A percentile compares a stretch with the other conserved stretches of the same genome.
These are phyloP conservation scores for Camptogramma bilineatum DNA, from an alignment of 2,888 invertebrate genomes.

Conservation along the genomic window DNA sequence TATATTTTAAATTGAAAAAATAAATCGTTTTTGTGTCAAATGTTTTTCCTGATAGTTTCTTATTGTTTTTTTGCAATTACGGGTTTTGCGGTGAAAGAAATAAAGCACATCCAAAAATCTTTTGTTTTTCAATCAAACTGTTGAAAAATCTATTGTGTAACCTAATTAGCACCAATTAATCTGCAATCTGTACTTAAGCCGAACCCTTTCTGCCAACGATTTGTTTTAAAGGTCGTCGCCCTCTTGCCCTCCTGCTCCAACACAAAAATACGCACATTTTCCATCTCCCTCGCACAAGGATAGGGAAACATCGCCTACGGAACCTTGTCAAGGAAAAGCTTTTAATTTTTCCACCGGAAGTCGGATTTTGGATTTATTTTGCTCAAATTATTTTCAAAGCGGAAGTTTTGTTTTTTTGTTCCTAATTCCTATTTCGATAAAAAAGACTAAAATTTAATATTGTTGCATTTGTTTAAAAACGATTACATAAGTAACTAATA, in stretches of 20 bases:
- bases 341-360: conserved; percentile 75
- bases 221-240: conserved; percentile 85
- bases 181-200: conserved; percentile 75
- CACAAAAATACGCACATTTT: conserved; percentile 55
- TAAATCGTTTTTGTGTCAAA: too few species aligned
- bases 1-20: too few species aligned
- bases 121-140: too few species aligned
- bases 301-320: conserved; percentile 73
- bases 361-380: conserved; percentile 60
- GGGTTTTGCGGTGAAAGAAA: too few species aligned
- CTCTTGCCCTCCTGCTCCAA: conserved; percentile 66
- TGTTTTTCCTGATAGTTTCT: too few species aligned
- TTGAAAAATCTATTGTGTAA: conserved; percentile 2
- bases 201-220: conserved; percentile 82
- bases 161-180: conserved; percentile 46
- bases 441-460: too few species aligned
- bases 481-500: too few species aligned
- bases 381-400: conserved; percentile 10
- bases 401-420: conserved; percentile 13
- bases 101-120: too few species aligned
- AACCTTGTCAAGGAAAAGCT: conserved; percentile 69
- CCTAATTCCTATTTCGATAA: too few species aligned
- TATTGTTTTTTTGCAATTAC: too few species aligned
- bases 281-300: conserved; percentile 64
- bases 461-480: too few species aligned